A percentile compares a stretch with the other conserved stretches of the same genome.
These are phyloP conservation scores for Ptychodera flava DNA, from an alignment of 35 echinoderm and acorn worm genomes.

Conservation along the genomic window DNA sequence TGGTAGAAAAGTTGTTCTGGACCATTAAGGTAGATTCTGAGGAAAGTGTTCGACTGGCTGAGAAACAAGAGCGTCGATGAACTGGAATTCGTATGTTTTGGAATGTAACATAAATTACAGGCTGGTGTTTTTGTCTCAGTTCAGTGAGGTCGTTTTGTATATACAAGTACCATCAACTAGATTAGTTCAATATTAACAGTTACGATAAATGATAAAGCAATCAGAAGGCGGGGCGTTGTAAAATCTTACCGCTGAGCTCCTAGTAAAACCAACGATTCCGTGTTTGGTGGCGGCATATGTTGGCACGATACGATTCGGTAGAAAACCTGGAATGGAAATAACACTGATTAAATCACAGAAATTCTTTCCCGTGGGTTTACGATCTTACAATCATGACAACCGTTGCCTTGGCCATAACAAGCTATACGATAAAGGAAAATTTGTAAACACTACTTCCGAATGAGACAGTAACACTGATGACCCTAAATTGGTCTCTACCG, in stretches of 20 bases:
- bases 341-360: not conserved
- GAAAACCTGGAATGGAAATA: conserved; percentile 37
- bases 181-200: too few relatives aligned
- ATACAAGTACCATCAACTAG: not conserved
- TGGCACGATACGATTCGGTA: conserved; percentile 35
- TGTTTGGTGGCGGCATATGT: conserved; percentile 86
- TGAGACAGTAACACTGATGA: not conserved
- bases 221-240: too few relatives aligned
- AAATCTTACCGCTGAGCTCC: conserved; percentile 52
- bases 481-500: not conserved
- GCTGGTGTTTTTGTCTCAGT: not conserved
- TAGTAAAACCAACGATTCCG: conserved; percentile 73
- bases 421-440: too few relatives aligned
- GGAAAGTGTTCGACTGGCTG: too few relatives aligned
- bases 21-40: too few relatives aligned
- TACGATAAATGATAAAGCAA: too few relatives aligned
- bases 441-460: too few relatives aligned
- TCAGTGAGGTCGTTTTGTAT: not conserved
- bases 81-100: not conserved
- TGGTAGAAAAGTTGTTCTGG: too few relatives aligned
- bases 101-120: not conserved
- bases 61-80: not conserved
- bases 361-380: not conserved
- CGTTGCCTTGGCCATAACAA: too few relatives aligned
- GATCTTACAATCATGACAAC: not conserved